Conservation (phyloP, 2,888 invertebrate species). For the Scaptomyza tumidula region DNA sequence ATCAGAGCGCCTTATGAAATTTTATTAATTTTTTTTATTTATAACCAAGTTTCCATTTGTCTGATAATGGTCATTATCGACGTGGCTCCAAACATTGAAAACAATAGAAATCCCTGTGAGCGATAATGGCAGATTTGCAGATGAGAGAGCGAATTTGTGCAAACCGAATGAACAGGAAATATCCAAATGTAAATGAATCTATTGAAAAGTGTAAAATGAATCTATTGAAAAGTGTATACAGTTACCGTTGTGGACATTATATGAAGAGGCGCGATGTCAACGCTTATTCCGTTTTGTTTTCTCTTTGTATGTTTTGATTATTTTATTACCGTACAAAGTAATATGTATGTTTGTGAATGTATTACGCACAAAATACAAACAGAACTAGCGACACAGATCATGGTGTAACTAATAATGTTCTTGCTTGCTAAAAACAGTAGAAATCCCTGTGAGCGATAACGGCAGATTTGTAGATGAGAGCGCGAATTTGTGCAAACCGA, state of each 20-base stretch:
- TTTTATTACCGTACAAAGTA: too few relatives aligned
- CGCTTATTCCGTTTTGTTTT: not conserved
- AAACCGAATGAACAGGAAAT: too few relatives aligned
- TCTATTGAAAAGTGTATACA: not conserved
- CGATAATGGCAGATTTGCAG: not conserved
- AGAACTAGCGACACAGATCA: too few relatives aligned
- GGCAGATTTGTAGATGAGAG: not conserved
- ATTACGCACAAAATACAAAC: too few relatives aligned
- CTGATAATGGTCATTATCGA: slow-evolving; percentile 24
- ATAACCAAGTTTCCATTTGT: slow-evolving; percentile 15
- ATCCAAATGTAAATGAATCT: too few relatives aligned
- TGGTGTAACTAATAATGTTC: not conserved
- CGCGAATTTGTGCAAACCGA: too few relatives aligned
- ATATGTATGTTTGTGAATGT: too few relatives aligned
- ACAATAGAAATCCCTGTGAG: too few relatives aligned
- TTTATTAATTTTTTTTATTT: slow-evolving; percentile 33
- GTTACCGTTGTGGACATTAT: not conserved
- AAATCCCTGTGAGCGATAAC: not conserved
- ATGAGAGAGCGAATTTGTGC: not conserved
- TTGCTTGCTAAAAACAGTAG: too few relatives aligned
- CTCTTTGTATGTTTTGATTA: too few relatives aligned
- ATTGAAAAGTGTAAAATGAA: not conserved
- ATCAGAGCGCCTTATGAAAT: slow-evolving; percentile 30
- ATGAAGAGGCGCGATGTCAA: not conserved
- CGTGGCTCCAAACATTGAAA: slow-evolving; percentile 25